These are phyloP conservation scores for Hypanus sabinus DNA, from an alignment of 2,113 vertebrate species.

Conservation along the genomic window DNA sequence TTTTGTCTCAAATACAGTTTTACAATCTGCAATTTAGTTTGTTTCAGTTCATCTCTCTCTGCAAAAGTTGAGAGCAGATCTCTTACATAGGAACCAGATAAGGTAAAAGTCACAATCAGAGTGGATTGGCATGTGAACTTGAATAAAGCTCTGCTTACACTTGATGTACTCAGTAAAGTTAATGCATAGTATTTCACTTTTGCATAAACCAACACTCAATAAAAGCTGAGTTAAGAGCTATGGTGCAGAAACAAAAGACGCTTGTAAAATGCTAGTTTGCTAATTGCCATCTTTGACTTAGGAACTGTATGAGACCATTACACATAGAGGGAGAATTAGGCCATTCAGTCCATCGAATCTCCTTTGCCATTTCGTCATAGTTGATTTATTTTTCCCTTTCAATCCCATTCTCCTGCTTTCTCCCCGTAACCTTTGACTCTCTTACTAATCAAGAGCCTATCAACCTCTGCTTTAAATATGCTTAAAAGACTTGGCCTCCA, in stretches of 20 bases:
- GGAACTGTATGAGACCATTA: background rate
- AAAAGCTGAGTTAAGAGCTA: background rate
- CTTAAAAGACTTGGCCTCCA: too few species aligned
- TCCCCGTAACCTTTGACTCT: too few species aligned
- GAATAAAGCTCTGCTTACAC: background rate
- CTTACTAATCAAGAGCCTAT: too few species aligned
- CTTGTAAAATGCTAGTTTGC: background rate
- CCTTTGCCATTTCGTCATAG: too few species aligned
- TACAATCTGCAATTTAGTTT: background rate
- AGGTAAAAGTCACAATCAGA: background rate
- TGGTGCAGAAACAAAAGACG: background rate
- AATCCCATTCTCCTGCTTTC: too few species aligned
- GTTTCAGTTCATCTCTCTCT: background rate
- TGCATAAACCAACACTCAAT: background rate
- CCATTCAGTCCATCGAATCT: too few species aligned
- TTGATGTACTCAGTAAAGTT: background rate
- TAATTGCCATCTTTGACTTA: background rate
- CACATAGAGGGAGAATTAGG: too few species aligned
- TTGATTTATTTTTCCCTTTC: too few species aligned
- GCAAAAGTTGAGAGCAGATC: background rate
- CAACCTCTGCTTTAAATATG: too few species aligned
- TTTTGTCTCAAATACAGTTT: background rate
- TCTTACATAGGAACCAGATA: background rate
- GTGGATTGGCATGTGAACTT: background rate
- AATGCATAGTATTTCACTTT: background rate